A percentile compares a stretch with the other conserved stretches of the same genome.
Conservation (phyloP, 2,888 invertebrate species). For the Drosophila gaucha region DNA sequence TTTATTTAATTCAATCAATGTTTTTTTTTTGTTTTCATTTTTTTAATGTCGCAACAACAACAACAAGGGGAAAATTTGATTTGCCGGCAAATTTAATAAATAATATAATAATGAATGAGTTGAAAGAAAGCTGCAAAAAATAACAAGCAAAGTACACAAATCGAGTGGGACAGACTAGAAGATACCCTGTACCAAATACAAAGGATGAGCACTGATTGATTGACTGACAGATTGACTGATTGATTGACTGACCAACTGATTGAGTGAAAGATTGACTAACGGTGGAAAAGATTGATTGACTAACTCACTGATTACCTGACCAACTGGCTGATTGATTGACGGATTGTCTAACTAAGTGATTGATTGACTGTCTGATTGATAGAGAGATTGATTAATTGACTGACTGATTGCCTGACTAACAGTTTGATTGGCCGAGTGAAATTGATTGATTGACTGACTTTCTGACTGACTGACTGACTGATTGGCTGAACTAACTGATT, state of each 20-base stretch:
- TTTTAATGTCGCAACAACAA: constrained; percentile 29
- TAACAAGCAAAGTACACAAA: too few species aligned
- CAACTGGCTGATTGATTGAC: too few species aligned
- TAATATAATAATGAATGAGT: constrained; percentile 19
- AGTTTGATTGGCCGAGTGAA: too few species aligned
- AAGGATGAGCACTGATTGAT: too few species aligned
- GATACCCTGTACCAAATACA: not conserved
- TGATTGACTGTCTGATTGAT: too few species aligned
- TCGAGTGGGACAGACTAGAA: not conserved
- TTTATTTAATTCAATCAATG: constrained; percentile 67
- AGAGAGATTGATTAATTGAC: too few species aligned
- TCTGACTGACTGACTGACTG: not conserved
- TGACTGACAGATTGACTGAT: not conserved
- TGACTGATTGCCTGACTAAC: not conserved
- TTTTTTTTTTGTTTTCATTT: constrained; percentile 39
- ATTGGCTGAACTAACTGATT: too few species aligned
- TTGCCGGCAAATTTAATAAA: constrained; percentile 54
- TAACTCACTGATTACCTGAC: not conserved
- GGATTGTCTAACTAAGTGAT: too few species aligned
- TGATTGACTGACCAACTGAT: too few species aligned
- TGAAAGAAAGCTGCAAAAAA: constrained; percentile 12
- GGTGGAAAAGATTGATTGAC: too few species aligned
- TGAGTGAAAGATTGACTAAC: too few species aligned
- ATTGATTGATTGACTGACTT: not conserved
- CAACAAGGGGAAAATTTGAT: constrained; percentile 26